Evolutionary conservation across 2,888 invertebrate genomes (phyloP), one percentile per base, ranked within the genome.

Genomic region (Lomographa bimaculata): DNA sequence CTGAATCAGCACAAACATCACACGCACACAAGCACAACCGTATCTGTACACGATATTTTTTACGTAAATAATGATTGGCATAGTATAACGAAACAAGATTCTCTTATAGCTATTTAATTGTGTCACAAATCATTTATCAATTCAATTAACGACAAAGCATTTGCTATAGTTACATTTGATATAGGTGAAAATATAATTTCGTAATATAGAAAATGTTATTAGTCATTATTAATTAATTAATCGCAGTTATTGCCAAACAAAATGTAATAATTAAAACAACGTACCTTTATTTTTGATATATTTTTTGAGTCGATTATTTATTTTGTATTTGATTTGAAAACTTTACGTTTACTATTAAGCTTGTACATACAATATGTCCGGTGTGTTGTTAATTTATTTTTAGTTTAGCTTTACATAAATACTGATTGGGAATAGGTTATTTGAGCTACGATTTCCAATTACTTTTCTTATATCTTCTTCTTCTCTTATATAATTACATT

Each of bases 41-140:
- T 60, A 62, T 66, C 64, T 67, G 68, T 64, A 68, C 60, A 72
- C 54, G 60, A 52, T 59, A 67, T 80, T 76, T 76, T 77, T 76
- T 75, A 76, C 74, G 73, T 75, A 78, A 77, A 79, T 77, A 75
- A 79, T 75, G 76, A 77, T 74, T 74, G 71, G 62, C 64, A 59
- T 57, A 71, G 72, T 62, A 67, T 44, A 64, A 38, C 48, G 48
- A 37, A 44, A 33, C 34, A 25, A 44, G 43, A 46, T 20, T 34
- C 34, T 16, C 32, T 36, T 14, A 50, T 36, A 35, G 46, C 49
- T 54, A 46, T 28, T 26, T 39, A 34, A 7, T 41, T 26, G 12
- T 32, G 28, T 58, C 25, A 9, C 29, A 25, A 38, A 39, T 46
- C 20, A 19, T 50, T 27, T 26, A 46, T 30, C 19, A 33, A 30